Evolutionary conservation across 92 coral and sea anemone genomes (phyloP).

Genomic region (Diadumene lineata): DNA sequence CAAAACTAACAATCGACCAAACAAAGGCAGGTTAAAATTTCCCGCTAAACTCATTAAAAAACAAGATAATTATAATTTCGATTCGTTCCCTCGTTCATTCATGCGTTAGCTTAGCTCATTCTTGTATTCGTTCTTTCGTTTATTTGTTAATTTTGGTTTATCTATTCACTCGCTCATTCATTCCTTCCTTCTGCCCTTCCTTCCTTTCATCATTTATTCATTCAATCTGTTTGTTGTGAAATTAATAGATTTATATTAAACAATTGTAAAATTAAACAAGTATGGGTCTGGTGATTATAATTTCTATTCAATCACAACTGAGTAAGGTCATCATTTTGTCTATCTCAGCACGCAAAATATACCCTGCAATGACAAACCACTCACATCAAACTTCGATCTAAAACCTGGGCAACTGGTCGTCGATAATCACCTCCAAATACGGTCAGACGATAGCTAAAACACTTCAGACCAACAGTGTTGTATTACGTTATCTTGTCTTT

Average conservation of each 20-base stretch:
- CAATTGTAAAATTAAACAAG: too few relatives aligned
- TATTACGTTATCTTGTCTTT: neutral
- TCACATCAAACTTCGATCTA: too few relatives aligned
- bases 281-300: too few relatives aligned
- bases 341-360: too few relatives aligned
- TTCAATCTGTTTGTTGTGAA: neutral
- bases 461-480: neutral
- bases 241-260: too few relatives aligned
- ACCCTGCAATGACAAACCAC: too few relatives aligned
- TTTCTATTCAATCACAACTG: too few relatives aligned
- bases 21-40: too few relatives aligned
- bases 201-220: neutral
- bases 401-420: constrained; percentile 1
- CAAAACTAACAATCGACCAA: too few relatives aligned
- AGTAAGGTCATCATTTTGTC: too few relatives aligned
- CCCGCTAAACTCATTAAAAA: too few relatives aligned
- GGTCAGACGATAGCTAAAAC: neutral
- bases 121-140: neutral
- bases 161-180: neutral
- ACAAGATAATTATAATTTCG: neutral
- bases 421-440: neutral
- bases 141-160: too few relatives aligned
- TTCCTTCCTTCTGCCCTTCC: neutral
- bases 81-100: neutral
- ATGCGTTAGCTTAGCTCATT: neutral